phyloP scores from a whole-genome alignment of 2,888 invertebrate genomes.

The Drosophila incognita region DNA sequence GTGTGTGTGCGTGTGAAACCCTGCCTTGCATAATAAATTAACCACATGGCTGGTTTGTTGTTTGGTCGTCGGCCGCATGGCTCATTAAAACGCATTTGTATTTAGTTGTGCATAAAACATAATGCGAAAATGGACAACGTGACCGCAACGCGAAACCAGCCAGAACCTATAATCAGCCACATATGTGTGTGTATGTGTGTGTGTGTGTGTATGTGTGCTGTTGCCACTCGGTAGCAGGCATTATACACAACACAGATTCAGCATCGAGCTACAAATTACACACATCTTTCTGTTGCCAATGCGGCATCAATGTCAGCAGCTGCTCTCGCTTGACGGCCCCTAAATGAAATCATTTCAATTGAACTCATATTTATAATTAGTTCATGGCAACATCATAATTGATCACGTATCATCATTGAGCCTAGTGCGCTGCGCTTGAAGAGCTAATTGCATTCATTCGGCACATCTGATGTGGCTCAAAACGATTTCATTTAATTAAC shows the following conservation, averaged over 20 bases:
- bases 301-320: not conserved
- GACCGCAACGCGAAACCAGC: slow-evolving; percentile 49
- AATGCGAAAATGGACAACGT: slow-evolving; percentile 77
- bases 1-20: slow-evolving; percentile 40
- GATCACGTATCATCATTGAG: slow-evolving; percentile 6
- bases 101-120: slow-evolving; percentile 79
- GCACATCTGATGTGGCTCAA: not conserved
- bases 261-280: slow-evolving; percentile 4
- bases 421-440: not conserved
- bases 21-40: slow-evolving; percentile 78
- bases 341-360: slow-evolving; percentile 30
- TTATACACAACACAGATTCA: slow-evolving; percentile 3
- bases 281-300: not conserved
- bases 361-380: slow-evolving; percentile 19
- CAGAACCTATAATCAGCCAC: slow-evolving; percentile 36
- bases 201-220: slow-evolving; percentile 2
- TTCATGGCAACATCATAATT: slow-evolving; percentile 10
- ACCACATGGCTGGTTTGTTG: slow-evolving; percentile 60
- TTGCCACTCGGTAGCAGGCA: slow-evolving; percentile 35
- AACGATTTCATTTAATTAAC: not conserved
- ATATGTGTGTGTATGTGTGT: not conserved
- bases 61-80: slow-evolving; percentile 32
- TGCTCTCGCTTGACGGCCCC: not conserved
- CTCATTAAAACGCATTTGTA: slow-evolving; percentile 80
- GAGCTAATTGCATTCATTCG: not conserved